Percentiles rank a stretch among this genome's conserved stretches.
These are phyloP conservation scores for Cotesia typhae DNA, from an alignment of 1,140 invertebrate species.

Conservation along the genomic window DNA sequence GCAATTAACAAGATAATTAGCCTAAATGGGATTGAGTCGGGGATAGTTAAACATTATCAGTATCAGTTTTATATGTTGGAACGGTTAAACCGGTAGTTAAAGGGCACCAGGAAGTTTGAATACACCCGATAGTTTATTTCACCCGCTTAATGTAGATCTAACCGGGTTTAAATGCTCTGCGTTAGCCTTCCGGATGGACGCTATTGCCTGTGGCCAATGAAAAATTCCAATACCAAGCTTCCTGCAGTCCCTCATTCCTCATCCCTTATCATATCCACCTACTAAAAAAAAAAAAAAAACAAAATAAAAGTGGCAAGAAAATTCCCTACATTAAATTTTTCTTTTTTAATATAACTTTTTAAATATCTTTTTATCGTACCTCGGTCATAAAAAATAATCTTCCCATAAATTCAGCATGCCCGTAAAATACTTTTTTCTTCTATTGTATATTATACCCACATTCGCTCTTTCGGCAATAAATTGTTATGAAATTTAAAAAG, in stretches of 20 bases:
- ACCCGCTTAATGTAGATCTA: conserved; percentile 21
- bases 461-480: too few relatives aligned
- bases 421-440: too few relatives aligned
- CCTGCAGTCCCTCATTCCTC: not conserved
- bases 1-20: too few relatives aligned
- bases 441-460: too few relatives aligned
- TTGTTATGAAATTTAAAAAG: too few relatives aligned
- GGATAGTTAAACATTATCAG: conserved; percentile 46
- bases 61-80: conserved; percentile 14
- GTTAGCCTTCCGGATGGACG: conserved; percentile 9
- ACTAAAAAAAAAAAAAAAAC: not conserved
- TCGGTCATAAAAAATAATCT: too few relatives aligned
- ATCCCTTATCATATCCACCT: conserved; percentile 13
- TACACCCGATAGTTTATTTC: conserved; percentile 9
- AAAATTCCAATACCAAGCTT: not conserved
- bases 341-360: too few relatives aligned
- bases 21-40: too few relatives aligned
- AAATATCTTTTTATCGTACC: too few relatives aligned
- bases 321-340: too few relatives aligned
- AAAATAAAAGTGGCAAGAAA: too few relatives aligned
- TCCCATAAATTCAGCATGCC: too few relatives aligned
- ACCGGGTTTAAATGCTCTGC: not conserved
- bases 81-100: conserved; percentile 1
- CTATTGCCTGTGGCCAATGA: conserved; percentile 14
- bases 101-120: conserved; percentile 11